Percentiles rank a stretch among this genome's conserved stretches.
These are phyloP conservation scores for Nycteola revayana DNA, from an alignment of 2,888 invertebrate species.

Conservation along the genomic window DNA sequence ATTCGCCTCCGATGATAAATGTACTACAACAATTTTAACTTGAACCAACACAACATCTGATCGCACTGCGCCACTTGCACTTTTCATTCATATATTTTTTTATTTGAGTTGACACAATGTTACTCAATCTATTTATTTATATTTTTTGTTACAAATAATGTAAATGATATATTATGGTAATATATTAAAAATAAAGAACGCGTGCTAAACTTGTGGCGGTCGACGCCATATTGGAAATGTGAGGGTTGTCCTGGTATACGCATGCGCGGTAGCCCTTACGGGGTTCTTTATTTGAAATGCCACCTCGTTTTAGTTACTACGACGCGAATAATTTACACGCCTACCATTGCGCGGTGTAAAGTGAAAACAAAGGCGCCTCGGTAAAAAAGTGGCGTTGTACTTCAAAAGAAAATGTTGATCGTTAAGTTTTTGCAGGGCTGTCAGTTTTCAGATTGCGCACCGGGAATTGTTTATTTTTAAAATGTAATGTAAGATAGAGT, in stretches of 20 bases:
- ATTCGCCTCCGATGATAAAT: conserved; percentile 45
- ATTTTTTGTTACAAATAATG: conserved; percentile 9
- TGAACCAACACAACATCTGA: conserved; percentile 57
- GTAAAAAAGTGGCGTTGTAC: conserved; percentile 34
- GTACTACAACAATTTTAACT: conserved; percentile 40
- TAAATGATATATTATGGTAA: conserved; percentile 19
- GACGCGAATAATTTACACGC: conserved; percentile 31
- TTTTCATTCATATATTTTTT: conserved; percentile 15
- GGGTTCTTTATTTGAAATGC: conserved; percentile 51
- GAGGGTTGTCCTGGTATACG: conserved; percentile 58
- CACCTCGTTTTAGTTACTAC: conserved; percentile 37
- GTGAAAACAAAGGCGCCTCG: conserved; percentile 28
- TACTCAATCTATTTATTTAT: too few relatives aligned
- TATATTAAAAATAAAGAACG: conserved; percentile 58
- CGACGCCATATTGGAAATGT: conserved; percentile 75
- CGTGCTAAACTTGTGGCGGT: conserved; percentile 72
- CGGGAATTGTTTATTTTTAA: conserved; percentile 25
- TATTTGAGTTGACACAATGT: too few relatives aligned
- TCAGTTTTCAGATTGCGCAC: conserved; percentile 10
- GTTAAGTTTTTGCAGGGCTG: conserved; percentile 9
- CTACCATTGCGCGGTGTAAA: conserved; percentile 33
- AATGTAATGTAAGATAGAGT: conserved; percentile 5
- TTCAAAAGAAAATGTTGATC: conserved; percentile 18
- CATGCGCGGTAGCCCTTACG: conserved; percentile 61
- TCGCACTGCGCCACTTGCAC: conserved; percentile 52